Evolutionary conservation across 2,113 vertebrate species (phyloP).

Genomic region (Gila orcuttii): DNA sequence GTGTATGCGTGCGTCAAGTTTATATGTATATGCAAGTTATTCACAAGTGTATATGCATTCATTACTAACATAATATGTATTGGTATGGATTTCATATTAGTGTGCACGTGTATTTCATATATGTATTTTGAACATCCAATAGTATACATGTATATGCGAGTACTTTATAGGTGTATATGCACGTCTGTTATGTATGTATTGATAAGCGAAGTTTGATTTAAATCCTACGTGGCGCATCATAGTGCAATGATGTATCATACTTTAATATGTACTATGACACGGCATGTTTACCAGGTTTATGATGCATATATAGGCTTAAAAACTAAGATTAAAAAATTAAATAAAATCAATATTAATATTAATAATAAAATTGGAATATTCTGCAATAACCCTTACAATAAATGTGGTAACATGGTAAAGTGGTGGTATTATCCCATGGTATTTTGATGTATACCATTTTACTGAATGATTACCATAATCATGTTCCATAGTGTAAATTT

Average conservation of each 20-base stretch:
- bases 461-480: neutral
- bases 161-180: too few relatives aligned
- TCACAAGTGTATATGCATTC: too few relatives aligned
- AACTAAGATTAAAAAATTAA: neutral
- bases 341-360: neutral
- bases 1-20: too few relatives aligned
- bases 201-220: too few relatives aligned
- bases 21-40: too few relatives aligned
- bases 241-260: neutral
- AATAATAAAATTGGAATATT: neutral
- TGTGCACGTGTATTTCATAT: too few relatives aligned
- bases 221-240: too few relatives aligned
- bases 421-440: neutral
- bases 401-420: neutral
- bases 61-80: too few relatives aligned
- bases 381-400: neutral
- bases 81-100: too few relatives aligned
- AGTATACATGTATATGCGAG: too few relatives aligned
- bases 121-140: too few relatives aligned
- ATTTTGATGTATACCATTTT: neutral
- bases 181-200: too few relatives aligned
- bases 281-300: neutral
- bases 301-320: neutral
- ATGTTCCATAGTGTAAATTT: neutral
- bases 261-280: neutral